Percentiles rank a stretch among this genome's conserved stretches.
Evolutionary conservation across 2,888 invertebrate species (phyloP).

Genomic region (Cinara cedri): DNA sequence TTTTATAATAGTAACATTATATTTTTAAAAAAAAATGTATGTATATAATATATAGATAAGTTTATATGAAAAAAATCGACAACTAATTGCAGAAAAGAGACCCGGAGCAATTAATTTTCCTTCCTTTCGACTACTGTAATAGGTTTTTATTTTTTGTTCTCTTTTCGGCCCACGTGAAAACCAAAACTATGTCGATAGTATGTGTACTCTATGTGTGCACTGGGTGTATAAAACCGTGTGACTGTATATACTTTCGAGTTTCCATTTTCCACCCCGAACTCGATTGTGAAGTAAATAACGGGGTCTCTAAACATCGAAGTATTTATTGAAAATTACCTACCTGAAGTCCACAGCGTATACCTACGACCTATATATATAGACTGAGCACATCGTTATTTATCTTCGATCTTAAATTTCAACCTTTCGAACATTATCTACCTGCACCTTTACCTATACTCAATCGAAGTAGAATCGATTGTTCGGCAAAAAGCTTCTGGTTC

Average conservation of each 20-base stretch:
- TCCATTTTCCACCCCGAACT: neutral
- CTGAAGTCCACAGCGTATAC: neutral
- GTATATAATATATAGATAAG: no score
- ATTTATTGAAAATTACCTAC: neutral
- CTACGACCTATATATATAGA: no score
- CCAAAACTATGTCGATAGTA: neutral
- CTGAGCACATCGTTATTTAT: constrained; percentile 12
- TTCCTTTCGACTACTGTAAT: no score
- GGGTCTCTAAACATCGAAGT: neutral
- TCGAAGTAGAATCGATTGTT: neutral
- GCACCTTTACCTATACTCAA: no score
- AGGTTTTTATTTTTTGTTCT: no score
- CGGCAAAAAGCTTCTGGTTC: neutral
- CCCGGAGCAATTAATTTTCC: no score
- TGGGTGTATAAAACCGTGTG: neutral
- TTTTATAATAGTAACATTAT: no score
- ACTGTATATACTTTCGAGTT: neutral
- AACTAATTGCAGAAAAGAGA: no score
- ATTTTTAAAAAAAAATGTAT: no score
- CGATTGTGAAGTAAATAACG: neutral
- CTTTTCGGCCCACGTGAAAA: neutral
- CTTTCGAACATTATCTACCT: neutral
- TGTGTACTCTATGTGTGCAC: neutral
- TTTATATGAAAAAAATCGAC: no score
- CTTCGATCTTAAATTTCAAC: constrained; percentile 18